These are phyloP conservation scores for Tortricodes alternella DNA, from an alignment of 2,888 invertebrate genomes.

Conservation along the genomic window DNA sequence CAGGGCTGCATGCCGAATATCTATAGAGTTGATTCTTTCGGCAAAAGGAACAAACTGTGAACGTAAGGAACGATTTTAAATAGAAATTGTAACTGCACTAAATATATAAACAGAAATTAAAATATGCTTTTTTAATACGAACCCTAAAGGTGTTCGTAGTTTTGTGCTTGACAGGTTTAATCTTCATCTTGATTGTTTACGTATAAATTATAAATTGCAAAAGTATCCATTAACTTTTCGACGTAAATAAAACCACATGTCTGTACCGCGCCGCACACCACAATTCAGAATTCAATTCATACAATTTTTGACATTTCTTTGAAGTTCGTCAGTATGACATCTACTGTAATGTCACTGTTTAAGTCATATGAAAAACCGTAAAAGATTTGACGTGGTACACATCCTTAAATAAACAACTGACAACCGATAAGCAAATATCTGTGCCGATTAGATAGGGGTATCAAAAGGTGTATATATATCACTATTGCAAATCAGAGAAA, in stretches of 20 bases:
- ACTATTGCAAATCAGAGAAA: no score
- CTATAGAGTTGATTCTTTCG: slow-evolving; percentile 92
- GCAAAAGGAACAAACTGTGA: slow-evolving; percentile 93
- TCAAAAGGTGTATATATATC: no score
- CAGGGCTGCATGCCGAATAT: slow-evolving; percentile 90
- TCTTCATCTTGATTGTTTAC: slow-evolving; percentile 82
- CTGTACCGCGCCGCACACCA: slow-evolving; percentile 7
- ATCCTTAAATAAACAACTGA: no score
- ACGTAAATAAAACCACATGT: slow-evolving; percentile 44
- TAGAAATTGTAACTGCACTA: slow-evolving; percentile 1
- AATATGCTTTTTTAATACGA: slow-evolving; percentile 44
- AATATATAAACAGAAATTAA: slow-evolving; percentile 1
- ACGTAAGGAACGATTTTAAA: slow-evolving; percentile 31
- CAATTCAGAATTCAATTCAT: not conserved
- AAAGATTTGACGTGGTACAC: no score
- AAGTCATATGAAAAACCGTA: no score
- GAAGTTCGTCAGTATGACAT: not conserved
- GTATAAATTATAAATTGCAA: slow-evolving; percentile 7
- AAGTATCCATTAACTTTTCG: slow-evolving; percentile 18
- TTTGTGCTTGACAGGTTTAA: slow-evolving; percentile 88
- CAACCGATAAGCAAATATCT: no score
- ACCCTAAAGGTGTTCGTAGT: slow-evolving; percentile 91
- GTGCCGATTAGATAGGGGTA: no score
- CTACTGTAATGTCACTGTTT: no score
- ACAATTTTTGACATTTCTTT: slow-evolving; percentile 17